Evolutionary conservation across 2,113 vertebrate genomes (phyloP).

Genomic region (Nasalis larvatus): DNA sequence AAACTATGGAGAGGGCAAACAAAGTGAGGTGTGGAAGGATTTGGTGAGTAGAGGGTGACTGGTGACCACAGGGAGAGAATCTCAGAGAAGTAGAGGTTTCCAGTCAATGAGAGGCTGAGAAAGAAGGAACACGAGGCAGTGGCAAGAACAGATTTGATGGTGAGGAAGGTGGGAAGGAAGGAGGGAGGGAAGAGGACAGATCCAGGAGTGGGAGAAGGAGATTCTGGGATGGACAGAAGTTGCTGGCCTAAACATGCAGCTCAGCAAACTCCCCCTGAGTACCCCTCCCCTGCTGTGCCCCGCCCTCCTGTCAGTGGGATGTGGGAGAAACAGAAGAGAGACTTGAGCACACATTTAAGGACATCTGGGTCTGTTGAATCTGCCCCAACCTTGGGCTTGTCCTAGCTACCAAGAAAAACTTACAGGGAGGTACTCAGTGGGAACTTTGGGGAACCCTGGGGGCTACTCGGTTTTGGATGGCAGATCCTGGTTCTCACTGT

Average conservation of each 20-base stretch:
- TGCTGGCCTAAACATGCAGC: neutral
- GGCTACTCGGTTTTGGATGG: neutral
- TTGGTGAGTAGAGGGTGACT: neutral
- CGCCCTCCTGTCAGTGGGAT: neutral
- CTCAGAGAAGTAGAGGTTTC: neutral
- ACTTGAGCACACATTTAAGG: neutral
- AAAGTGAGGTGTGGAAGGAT: neutral
- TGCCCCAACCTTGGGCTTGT: neutral
- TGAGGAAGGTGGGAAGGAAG: neutral
- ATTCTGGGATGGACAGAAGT: neutral
- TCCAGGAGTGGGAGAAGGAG: neutral
- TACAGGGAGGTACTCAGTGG: neutral
- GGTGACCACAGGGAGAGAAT: neutral
- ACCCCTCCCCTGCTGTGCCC: neutral
- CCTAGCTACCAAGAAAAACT: neutral
- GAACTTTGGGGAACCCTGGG: neutral
- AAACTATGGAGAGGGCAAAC: neutral
- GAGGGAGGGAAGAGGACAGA: neutral
- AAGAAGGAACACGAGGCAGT: neutral
- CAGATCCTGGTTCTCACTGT: neutral
- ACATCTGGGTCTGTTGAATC: neutral
- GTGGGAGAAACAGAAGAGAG: neutral
- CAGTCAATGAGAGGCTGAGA: neutral
- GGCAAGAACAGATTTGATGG: neutral
- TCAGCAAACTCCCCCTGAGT: neutral